phyloP scores from a whole-genome alignment of 92 coral and sea anemone genomes.

The Porites divaricata region DNA sequence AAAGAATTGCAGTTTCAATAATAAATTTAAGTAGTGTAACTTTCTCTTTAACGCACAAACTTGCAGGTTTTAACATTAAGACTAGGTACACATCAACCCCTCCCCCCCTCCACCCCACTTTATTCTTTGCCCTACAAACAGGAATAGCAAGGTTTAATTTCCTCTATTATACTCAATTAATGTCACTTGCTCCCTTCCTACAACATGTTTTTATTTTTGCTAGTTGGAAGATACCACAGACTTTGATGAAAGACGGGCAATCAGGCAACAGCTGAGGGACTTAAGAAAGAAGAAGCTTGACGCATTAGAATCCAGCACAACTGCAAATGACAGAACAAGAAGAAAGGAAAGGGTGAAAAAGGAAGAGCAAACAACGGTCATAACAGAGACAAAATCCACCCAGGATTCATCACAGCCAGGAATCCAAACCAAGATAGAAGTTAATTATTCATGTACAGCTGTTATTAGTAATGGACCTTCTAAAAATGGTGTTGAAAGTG shows the following conservation, averaged over 20 bases:
- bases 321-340: conserved; percentile 45
- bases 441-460: conserved; percentile 10
- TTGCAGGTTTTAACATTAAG: too few species aligned
- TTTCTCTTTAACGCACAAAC: too few species aligned
- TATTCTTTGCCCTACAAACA: background rate
- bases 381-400: conserved; percentile 45
- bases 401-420: conserved; percentile 13
- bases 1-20: too few species aligned
- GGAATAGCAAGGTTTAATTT: background rate
- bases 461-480: conserved; percentile 23
- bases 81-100: too few species aligned
- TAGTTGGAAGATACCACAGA: conserved; percentile 92
- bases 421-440: conserved; percentile 22
- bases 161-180: background rate
- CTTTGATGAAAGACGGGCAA: conserved; percentile 87
- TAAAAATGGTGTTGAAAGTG: conserved; percentile 65
- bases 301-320: conserved; percentile 67
- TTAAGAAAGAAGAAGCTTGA: conserved; percentile 87
- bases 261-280: conserved; percentile 85
- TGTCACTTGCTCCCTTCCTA: background rate
- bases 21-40: too few species aligned
- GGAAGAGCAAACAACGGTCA: conserved; percentile 33
- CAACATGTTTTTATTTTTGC: background rate
- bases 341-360: conserved; percentile 42
- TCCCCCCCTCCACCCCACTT: background rate